Evolutionary conservation across 2,113 vertebrate genomes (phyloP), one percentile per base, ranked within the genome.

Genomic region (Tetrao urogallus): DNA sequence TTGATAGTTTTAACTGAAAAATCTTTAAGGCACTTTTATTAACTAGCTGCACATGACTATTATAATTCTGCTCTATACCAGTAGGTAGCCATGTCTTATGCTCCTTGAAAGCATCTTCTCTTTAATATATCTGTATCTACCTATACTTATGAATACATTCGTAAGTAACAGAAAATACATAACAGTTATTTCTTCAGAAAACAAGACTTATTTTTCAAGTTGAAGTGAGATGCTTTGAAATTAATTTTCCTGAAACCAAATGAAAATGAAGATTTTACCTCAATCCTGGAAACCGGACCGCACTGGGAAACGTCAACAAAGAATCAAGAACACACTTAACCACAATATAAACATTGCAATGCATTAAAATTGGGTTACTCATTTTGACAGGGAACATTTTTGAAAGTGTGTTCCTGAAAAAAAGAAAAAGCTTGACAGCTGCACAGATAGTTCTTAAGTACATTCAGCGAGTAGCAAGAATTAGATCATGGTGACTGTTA

Each of bases 101-200:
- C 63, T 71, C 63, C 61, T 40, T 27, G 43, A 78, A 7, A 19
- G 50, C 34, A 45, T 11, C 9, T 6, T 52, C 36, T 40, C 5
- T 36, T 72, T 34, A 56, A 30, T 56, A 40, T 11, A 71, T 27
- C 42, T 40, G 1, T 7, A 70, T 25, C 32, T 8, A 70, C 19
- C 28, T 50, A 10, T 8, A 7, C 38, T 38, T 32, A 47, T 42
- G 4, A 45, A 4, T 19, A 42, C 0, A 4, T 14, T 32, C 18
- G 73, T 0, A 1, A 71, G 11, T 28, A 82, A 61, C 16, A 54
- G 32, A 13, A 69, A 58, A 86, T 4, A 43, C 1, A 0, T 3
- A 17, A 67, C 21, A 61, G 45, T 30, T 25, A 42, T 6, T 42
- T 67, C 10, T 27, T 69, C 52, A 57, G 56, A 74, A 85, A 74